Evolutionary conservation across 2,888 invertebrate species (phyloP).

Genomic region (Pachydiplax longipennis): DNA sequence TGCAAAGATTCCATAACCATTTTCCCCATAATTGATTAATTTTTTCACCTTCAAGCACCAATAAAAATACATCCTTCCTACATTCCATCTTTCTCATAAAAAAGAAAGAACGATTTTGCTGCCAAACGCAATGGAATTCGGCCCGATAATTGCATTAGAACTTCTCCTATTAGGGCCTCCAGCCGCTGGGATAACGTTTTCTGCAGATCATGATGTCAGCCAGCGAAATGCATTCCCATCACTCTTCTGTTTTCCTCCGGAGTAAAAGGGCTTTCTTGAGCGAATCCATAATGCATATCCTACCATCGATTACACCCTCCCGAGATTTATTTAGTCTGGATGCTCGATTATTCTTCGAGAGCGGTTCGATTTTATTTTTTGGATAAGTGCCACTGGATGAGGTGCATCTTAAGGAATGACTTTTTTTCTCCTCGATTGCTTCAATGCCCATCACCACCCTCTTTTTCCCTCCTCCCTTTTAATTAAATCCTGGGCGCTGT

Average conservation of each 20-base stretch:
- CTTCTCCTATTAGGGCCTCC: too few species aligned
- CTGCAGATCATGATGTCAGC: not conserved
- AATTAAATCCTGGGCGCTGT: not conserved
- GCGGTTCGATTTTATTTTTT: not conserved
- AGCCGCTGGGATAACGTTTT: not conserved
- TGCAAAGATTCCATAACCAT: too few species aligned
- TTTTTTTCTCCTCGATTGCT: not conserved
- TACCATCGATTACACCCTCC: not conserved
- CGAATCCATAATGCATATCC: not conserved
- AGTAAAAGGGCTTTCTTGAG: not conserved
- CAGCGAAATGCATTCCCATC: not conserved
- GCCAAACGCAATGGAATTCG: too few species aligned
- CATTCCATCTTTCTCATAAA: too few species aligned
- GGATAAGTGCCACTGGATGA: not conserved
- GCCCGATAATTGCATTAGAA: too few species aligned
- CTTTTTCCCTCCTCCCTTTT: not conserved
- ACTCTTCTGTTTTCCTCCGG: not conserved
- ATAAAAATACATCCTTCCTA: too few species aligned
- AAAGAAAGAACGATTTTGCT: too few species aligned
- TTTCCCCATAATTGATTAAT: too few species aligned
- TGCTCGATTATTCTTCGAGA: not conserved
- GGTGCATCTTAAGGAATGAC: not conserved
- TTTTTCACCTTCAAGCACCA: too few species aligned
- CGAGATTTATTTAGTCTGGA: not conserved
- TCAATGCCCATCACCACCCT: not conserved